Evolutionary conservation across 1,140 invertebrate species (phyloP).

Genomic region (Drosophila novamexicana): DNA sequence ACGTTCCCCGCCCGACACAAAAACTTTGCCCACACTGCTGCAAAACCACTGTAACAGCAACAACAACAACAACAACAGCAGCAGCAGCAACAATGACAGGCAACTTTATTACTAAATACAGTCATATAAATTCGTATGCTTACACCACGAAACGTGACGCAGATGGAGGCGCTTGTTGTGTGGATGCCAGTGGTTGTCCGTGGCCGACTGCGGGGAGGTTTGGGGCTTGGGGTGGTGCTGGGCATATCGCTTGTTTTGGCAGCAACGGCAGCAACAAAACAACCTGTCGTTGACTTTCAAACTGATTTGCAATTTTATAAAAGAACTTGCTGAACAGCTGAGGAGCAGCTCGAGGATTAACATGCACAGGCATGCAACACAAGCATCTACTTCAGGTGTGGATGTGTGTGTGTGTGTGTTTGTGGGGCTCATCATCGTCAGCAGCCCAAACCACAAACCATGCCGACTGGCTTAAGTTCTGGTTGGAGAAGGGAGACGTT

Average conservation of each 20-base stretch:
- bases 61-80: constrained; percentile 22
- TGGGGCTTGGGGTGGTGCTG: not conserved
- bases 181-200: not conserved
- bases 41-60: constrained; percentile 34
- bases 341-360: constrained; percentile 28
- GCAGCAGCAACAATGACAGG: constrained; percentile 43
- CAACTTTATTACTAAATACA: constrained; percentile 74
- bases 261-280: constrained; percentile 40
- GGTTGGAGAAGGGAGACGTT: not conserved
- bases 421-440: constrained; percentile 28
- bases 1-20: not conserved
- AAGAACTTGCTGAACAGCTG: constrained; percentile 53
- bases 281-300: constrained; percentile 76
- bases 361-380: constrained; percentile 46
- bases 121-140: constrained; percentile 75
- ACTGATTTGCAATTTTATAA: constrained; percentile 83
- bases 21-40: constrained; percentile 3
- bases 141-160: constrained; percentile 55
- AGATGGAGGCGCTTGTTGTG: constrained; percentile 1
- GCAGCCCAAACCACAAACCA: constrained; percentile 25
- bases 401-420: not conserved
- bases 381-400: constrained; percentile 15
- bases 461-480: constrained; percentile 22
- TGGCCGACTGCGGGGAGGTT: not conserved
- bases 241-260: constrained; percentile 35